Percentiles rank a stretch among this genome's conserved stretches.
These are phyloP conservation scores for Drosophila koepferae DNA, from an alignment of 2,888 invertebrate genomes.

Conservation along the genomic window DNA sequence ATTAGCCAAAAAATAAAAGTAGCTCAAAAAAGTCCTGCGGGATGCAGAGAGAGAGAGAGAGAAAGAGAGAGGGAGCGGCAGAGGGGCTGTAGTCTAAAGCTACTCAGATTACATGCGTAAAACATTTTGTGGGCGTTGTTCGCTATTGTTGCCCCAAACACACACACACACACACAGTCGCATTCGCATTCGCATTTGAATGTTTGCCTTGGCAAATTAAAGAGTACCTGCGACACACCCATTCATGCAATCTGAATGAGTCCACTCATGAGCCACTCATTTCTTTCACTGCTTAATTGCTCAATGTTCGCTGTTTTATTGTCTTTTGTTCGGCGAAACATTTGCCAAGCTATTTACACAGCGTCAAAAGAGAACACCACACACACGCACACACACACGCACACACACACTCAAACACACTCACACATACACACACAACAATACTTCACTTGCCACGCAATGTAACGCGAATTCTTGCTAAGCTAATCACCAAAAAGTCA, in stretches of 20 bases:
- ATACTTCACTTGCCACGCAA: conserved; percentile 48
- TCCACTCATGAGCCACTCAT: conserved; percentile 47
- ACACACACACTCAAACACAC: conserved; percentile 27
- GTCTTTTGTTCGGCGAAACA: conserved; percentile 70
- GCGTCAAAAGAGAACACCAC: conserved; percentile 32
- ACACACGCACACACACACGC: conserved; percentile 21
- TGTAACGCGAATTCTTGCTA: conserved; percentile 79
- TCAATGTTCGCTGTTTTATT: conserved; percentile 65
- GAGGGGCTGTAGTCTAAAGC: conserved; percentile 14
- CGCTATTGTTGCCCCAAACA: conserved; percentile 19
- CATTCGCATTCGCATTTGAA: background rate
- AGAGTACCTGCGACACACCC: conserved; percentile 70
- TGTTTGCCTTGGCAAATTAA: conserved; percentile 60
- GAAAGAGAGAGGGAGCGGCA: background rate
- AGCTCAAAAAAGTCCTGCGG: conserved; percentile 12
- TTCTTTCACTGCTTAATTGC: conserved; percentile 67
- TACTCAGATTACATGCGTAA: conserved; percentile 69
- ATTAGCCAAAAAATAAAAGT: conserved; percentile 51
- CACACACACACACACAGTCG: background rate
- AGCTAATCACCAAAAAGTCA: conserved; percentile 76
- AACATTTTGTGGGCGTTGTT: conserved; percentile 57
- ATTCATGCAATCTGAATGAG: conserved; percentile 48
- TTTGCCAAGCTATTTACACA: conserved; percentile 68
- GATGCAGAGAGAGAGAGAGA: background rate
- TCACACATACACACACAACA: conserved; percentile 15